Evolutionary conservation across 2,113 vertebrate species (phyloP).

Genomic region (Scartelaos histophorus): DNA sequence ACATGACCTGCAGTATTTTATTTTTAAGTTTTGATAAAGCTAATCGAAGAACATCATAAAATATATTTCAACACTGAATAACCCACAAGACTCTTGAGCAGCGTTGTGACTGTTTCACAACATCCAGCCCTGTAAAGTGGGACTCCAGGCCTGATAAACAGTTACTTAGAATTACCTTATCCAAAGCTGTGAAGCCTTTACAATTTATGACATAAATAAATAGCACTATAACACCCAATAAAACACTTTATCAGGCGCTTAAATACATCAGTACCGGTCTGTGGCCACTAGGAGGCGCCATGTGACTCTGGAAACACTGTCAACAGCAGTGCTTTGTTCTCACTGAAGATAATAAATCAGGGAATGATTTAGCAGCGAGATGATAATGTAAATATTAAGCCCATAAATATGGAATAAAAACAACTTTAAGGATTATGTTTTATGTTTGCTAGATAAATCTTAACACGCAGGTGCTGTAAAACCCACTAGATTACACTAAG

Average conservation of each 20-base stretch:
- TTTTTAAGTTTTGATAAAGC: no score
- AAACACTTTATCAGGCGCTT: conserved; percentile 12
- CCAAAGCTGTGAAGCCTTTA: conserved; percentile 19
- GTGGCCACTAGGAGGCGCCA: conserved; percentile 72
- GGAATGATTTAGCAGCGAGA: conserved; percentile 53
- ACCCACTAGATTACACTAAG: no score
- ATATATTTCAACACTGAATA: neutral
- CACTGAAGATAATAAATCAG: conserved; percentile 60
- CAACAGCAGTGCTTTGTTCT: conserved; percentile 72
- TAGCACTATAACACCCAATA: conserved; percentile 24
- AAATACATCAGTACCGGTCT: conserved; percentile 6
- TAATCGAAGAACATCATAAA: neutral
- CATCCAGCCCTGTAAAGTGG: conserved; percentile 4
- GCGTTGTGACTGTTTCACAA: neutral
- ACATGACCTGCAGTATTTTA: no score
- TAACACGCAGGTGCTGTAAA: neutral
- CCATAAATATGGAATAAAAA: conserved; percentile 24
- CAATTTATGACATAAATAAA: conserved; percentile 21
- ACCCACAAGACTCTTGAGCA: neutral
- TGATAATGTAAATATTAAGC: conserved; percentile 28
- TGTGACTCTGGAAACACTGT: conserved; percentile 31
- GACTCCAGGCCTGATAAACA: conserved; percentile 12
- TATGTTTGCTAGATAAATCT: conserved; percentile 18
- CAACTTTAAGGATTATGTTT: neutral
- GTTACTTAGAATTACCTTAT: conserved; percentile 36